Evolutionary conservation across 2,888 invertebrate species (phyloP).

Genomic region (Tupiocoris notatus): DNA sequence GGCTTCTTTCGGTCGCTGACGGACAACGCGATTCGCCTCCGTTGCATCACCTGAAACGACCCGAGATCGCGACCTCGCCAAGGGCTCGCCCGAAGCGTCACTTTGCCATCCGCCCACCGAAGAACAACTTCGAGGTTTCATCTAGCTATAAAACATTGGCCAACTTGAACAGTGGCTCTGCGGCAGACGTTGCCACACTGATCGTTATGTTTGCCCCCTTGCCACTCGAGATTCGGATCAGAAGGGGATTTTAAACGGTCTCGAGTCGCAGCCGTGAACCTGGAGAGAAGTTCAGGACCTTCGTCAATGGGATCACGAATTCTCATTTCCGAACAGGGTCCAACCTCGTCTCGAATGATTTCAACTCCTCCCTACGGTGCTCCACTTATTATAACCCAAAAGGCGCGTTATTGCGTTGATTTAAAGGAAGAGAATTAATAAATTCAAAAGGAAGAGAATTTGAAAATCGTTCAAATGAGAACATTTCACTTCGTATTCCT

Average conservation of each 20-base stretch:
- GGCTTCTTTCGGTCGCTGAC: background rate
- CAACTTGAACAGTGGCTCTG: background rate
- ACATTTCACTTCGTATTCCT: no score
- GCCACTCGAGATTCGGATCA: background rate
- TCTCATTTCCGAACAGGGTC: background rate
- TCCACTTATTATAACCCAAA: no score
- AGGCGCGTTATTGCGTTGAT: no score
- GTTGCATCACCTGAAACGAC: background rate
- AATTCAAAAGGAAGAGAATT: no score
- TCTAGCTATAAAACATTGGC: background rate
- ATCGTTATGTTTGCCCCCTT: background rate
- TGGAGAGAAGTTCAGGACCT: slow-evolving; percentile 20
- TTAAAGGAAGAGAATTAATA: no score
- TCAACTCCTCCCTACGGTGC: no score
- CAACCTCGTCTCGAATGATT: background rate
- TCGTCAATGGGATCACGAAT: slow-evolving; percentile 9
- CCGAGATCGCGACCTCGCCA: background rate
- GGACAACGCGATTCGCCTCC: background rate
- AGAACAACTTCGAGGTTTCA: background rate
- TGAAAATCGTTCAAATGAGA: no score
- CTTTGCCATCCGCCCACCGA: background rate
- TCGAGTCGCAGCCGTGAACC: slow-evolving; percentile 19
- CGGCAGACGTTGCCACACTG: background rate
- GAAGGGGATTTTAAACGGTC: background rate
- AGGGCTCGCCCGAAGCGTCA: no score